Conservation (phyloP, 2,888 invertebrate genomes). For the Miltochrista miniata region DNA sequence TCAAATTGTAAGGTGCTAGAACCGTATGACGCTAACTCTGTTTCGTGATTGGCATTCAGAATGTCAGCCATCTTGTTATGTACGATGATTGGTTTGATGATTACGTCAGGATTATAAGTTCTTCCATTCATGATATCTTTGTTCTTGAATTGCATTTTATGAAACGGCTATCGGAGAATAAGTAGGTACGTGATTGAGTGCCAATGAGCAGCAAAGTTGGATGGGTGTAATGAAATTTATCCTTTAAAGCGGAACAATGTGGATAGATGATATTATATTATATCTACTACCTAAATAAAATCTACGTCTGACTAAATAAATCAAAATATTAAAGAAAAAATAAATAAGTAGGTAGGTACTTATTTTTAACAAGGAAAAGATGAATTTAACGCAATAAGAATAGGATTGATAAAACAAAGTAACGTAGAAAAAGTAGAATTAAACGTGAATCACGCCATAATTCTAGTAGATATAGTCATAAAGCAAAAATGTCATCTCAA, state of each 20-base stretch:
- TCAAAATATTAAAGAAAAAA: background rate
- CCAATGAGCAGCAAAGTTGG: slow-evolving; percentile 17
- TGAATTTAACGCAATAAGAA: slow-evolving; percentile 13
- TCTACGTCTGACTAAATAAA: background rate
- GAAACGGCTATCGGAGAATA: slow-evolving; percentile 25
- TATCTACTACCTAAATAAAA: too few relatives aligned
- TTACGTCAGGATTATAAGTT: slow-evolving; percentile 58
- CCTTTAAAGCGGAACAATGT: slow-evolving; percentile 26
- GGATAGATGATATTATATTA: background rate
- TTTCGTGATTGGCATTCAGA: slow-evolving; percentile 73
- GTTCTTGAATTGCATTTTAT: slow-evolving; percentile 33
- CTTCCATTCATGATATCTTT: slow-evolving; percentile 52
- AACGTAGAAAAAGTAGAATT: slow-evolving; percentile 24
- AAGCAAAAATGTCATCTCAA: slow-evolving; percentile 53
- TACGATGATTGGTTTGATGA: slow-evolving; percentile 54
- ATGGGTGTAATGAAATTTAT: slow-evolving; percentile 32
- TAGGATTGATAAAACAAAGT: slow-evolving; percentile 23
- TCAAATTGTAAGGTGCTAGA: slow-evolving; percentile 76
- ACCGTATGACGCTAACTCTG: slow-evolving; percentile 67
- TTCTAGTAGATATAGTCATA: slow-evolving; percentile 43
- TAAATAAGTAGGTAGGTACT: background rate
- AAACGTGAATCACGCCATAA: slow-evolving; percentile 30
- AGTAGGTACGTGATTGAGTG: slow-evolving; percentile 16
- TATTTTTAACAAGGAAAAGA: slow-evolving; percentile 23
- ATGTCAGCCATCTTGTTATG: slow-evolving; percentile 72